Conservation (phyloP, 1,140 invertebrate genomes). For the Melanaphis sacchari region DNA sequence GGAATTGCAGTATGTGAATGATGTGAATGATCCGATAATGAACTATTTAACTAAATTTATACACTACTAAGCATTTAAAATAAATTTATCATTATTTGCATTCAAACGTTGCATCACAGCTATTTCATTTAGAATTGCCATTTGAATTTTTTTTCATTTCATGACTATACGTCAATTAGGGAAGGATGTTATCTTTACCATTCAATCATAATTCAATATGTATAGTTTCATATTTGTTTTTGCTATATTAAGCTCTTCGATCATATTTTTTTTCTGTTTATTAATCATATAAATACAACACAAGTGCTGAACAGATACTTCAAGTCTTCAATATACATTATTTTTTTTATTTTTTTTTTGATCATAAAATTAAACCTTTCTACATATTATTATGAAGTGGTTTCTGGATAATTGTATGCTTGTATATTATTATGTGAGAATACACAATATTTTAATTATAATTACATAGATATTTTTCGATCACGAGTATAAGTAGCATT, state of each 20-base stretch:
- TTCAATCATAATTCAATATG: conserved; percentile 6
- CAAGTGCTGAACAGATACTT: background rate
- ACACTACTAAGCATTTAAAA: background rate
- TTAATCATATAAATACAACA: background rate
- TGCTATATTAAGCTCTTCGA: background rate
- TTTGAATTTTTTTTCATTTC: background rate
- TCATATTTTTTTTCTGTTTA: background rate
- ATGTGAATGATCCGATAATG: background rate
- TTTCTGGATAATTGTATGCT: background rate
- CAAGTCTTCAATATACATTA: background rate
- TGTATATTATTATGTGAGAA: too few relatives aligned
- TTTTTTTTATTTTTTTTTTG: background rate
- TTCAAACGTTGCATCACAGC: background rate
- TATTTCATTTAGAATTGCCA: background rate
- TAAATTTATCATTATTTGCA: background rate
- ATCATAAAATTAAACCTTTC: background rate
- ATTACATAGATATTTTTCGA: background rate
- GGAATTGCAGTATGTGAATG: background rate
- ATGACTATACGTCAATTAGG: background rate
- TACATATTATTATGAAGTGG: background rate
- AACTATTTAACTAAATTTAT: background rate
- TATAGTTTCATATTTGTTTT: background rate
- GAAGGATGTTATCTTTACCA: background rate
- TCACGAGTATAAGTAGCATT: too few relatives aligned
- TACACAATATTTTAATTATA: background rate